Conservation (phyloP, 2,888 invertebrate genomes). For the Cantharis flavilabris region DNA sequence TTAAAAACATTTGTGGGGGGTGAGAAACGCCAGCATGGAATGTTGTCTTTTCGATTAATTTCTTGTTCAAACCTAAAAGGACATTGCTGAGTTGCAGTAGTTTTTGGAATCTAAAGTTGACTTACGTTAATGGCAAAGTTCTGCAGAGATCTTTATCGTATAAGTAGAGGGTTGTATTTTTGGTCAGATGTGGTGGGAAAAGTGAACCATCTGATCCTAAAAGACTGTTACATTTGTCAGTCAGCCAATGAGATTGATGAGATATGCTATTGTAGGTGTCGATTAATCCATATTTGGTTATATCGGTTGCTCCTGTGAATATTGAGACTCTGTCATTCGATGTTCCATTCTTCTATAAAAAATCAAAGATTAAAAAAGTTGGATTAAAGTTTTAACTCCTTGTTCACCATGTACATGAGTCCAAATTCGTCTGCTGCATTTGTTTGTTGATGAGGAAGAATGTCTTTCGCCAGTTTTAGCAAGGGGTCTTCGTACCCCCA, state of each 20-base stretch:
- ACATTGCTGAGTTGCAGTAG: too few species aligned
- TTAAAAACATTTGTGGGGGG: slow-evolving; percentile 83
- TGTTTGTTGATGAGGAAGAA: slow-evolving; percentile 88
- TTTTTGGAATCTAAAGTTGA: slow-evolving; percentile 48
- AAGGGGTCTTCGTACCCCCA: too few species aligned
- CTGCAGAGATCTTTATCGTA: too few species aligned
- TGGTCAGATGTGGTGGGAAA: slow-evolving; percentile 80
- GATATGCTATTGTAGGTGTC: slow-evolving; percentile 75
- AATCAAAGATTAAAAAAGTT: too few species aligned
- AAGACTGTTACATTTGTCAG: slow-evolving; percentile 78
- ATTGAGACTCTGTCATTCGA: slow-evolving; percentile 76
- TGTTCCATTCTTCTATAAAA: slow-evolving; percentile 74
- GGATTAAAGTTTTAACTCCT: background rate
- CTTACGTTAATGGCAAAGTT: background rate
- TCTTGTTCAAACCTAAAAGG: too few species aligned
- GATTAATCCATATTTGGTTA: slow-evolving; percentile 76
- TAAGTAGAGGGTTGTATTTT: too few species aligned
- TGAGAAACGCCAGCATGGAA: slow-evolving; percentile 78
- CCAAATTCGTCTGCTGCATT: slow-evolving; percentile 91
- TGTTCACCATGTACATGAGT: slow-evolving; percentile 80
- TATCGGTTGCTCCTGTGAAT: slow-evolving; percentile 75
- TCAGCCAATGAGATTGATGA: slow-evolving; percentile 77
- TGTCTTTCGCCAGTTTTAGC: slow-evolving; percentile 70
- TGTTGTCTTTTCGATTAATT: slow-evolving; percentile 57
- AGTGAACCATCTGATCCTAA: slow-evolving; percentile 89